Evolutionary conservation across 2,797 vertebrate genomes (phyloP).

Genomic region (Bovichtus variegatus): DNA sequence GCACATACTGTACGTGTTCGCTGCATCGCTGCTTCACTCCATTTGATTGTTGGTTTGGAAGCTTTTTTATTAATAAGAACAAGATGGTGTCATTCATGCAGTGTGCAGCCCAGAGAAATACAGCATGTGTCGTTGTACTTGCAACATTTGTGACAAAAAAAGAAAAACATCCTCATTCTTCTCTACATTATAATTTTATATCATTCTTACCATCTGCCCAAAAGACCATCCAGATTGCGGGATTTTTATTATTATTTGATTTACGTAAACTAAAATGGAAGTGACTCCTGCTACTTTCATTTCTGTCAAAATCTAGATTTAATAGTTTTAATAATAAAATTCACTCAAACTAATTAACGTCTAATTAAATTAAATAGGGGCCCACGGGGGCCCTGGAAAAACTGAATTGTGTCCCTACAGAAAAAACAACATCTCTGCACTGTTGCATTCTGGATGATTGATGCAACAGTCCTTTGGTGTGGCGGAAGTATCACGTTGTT

Average conservation of each 20-base stretch:
- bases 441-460: neutral
- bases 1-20: neutral
- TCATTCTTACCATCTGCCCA: too few species aligned
- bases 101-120: neutral
- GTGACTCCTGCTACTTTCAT: neutral
- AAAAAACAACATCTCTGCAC: neutral
- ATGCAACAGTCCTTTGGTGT: neutral
- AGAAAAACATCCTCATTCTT: too few species aligned
- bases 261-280: neutral
- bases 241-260: neutral
- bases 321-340: neutral
- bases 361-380: neutral
- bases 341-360: neutral
- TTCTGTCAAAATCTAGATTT: neutral
- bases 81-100: neutral
- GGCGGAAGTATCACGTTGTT: neutral
- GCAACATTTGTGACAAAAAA: too few species aligned
- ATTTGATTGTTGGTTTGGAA: slow-evolving; percentile 1
- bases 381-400: neutral
- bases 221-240: too few species aligned
- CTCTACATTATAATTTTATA: too few species aligned
- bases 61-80: neutral
- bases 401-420: neutral
- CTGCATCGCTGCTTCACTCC: neutral
- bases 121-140: too few species aligned